Base-by-base conservation (phyloP, 2,113 vertebrate genomes). In the Strix aluco region DNA sequence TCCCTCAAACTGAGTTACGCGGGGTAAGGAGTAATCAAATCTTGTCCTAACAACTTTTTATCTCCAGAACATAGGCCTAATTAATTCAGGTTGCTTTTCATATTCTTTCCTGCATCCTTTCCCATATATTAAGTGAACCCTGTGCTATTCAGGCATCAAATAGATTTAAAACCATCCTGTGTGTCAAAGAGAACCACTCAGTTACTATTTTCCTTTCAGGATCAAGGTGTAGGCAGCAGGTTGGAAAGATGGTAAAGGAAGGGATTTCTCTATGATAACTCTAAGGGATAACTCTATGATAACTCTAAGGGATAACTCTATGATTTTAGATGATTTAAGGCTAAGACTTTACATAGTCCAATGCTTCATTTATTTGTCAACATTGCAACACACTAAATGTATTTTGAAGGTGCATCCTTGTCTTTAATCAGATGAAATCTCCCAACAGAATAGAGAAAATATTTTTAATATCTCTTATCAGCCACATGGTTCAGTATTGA, bases 1-100 rank as follows among this genome's bases (percentile, higher is more conserved):
- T 96, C 88, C 85, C 86, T 98, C 94, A 54, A 94, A 93, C 47
- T 74, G 55, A 78, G 15, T 87, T 90, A 90, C 70, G 23, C 65
- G 36, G 14, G 30, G 29, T 69, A 81, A 81, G 40, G 27, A 38
- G 44, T 20, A 81, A 66, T 55, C 0, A 1, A 58, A 57, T 62
- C 11, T 21, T 88, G 20, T 90, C 75, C 36, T 82, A 85, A 85
- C 19, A 67, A 71, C 1, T 32, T 85, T 86, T 89, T 80, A 52
- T 32, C 32, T 95, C 30, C 3, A 5, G 15, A 94, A 95, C 3
- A 81, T 65, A 86, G 15, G 5, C 13, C 62, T 73, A 42, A 91
- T 63, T 86, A 78, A 65, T 86, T 75, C 23, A 69, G 9, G 6
- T 62, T 81, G 17, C 6, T 89, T 91, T 92, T 72, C 11, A 10